Conservation (phyloP, 2,888 invertebrate species). For the Notocelia uddmanniana region DNA sequence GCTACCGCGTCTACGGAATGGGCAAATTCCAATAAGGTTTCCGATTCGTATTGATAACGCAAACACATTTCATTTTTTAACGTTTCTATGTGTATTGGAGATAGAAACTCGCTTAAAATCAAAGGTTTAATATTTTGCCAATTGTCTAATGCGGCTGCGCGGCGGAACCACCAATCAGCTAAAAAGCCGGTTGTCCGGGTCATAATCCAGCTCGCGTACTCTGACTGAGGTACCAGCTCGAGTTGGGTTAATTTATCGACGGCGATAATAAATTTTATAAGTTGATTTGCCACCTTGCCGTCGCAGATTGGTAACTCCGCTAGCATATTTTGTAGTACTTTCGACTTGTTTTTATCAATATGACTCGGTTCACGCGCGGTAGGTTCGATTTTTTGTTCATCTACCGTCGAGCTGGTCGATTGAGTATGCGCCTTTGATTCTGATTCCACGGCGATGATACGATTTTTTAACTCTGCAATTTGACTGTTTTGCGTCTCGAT, state of each 20-base stretch:
- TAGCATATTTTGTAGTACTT: too few species aligned
- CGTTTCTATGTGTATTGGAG: slow-evolving; percentile 2
- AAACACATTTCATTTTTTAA: slow-evolving; percentile 20
- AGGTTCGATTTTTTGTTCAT: background rate
- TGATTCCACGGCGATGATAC: background rate
- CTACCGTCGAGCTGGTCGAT: background rate
- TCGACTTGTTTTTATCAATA: too few species aligned
- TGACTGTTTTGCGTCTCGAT: background rate
- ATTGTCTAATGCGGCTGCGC: background rate
- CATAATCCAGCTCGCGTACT: too few species aligned
- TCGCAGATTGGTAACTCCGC: too few species aligned
- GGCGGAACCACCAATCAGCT: slow-evolving; percentile 21
- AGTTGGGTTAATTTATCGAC: too few species aligned
- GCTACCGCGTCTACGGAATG: slow-evolving; percentile 3
- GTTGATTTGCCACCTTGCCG: too few species aligned
- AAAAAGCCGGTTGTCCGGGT: slow-evolving; percentile 3
- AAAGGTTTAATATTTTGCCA: background rate
- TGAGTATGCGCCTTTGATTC: background rate
- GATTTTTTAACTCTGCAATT: background rate
- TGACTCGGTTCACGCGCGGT: too few species aligned
- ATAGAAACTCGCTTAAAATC: too few species aligned
- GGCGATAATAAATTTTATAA: too few species aligned
- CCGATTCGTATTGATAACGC: slow-evolving; percentile 17
- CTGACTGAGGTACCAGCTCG: too few species aligned
- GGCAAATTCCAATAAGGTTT: slow-evolving; percentile 8